Conservation (phyloP, 2,113 vertebrate genomes). For the Suricata suricatta region DNA sequence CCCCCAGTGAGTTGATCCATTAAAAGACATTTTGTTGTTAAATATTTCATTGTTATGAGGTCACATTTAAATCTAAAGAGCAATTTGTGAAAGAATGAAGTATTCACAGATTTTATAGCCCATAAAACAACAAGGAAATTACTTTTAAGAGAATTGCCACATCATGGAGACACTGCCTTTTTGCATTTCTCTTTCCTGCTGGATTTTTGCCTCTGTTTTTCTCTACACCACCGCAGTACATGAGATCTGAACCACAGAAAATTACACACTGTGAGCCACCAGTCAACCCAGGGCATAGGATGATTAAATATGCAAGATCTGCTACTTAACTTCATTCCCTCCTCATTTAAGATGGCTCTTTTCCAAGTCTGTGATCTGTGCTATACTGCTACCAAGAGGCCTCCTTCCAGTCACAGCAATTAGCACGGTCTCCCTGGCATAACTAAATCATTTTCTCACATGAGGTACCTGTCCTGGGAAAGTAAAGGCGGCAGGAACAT, state of each 20-base stretch:
- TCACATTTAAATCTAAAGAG: constrained; percentile 76
- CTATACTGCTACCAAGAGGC: background rate
- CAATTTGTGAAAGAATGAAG: constrained; percentile 68
- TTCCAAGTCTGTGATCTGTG: background rate
- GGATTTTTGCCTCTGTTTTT: background rate
- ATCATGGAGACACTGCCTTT: constrained; percentile 55
- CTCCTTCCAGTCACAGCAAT: background rate
- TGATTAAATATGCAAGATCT: background rate
- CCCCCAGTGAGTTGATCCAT: constrained; percentile 66
- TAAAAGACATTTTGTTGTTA: constrained; percentile 81
- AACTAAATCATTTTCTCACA: background rate
- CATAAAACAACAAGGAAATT: constrained; percentile 73
- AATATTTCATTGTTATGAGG: constrained; percentile 79
- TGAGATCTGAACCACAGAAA: constrained; percentile 23
- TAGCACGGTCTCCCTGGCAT: background rate
- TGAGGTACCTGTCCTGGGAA: background rate
- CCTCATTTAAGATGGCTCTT: background rate
- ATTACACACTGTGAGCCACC: background rate
- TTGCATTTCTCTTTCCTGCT: constrained; percentile 22
- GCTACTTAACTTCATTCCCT: background rate
- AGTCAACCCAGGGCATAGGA: background rate
- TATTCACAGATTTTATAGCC: constrained; percentile 77
- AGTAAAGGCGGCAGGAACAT: background rate
- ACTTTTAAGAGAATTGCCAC: constrained; percentile 60
- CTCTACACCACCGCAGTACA: background rate